These are phyloP conservation scores for Subacronicta megacephala DNA, from an alignment of 2,888 invertebrate species.

Conservation along the genomic window DNA sequence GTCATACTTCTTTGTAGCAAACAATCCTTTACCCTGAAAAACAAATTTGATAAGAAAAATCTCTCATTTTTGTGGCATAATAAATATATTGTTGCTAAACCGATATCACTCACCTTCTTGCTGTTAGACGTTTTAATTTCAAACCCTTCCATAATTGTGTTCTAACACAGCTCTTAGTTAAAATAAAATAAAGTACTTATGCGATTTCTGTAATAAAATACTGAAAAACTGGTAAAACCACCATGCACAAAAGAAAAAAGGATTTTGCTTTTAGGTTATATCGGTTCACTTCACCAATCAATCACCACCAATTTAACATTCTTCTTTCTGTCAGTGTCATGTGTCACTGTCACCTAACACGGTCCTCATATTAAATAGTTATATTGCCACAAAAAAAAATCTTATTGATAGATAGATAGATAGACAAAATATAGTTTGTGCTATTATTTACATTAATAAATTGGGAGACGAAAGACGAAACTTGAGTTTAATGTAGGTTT, in stretches of 20 bases:
- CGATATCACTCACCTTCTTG: slow-evolving; percentile 73
- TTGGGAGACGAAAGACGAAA: no score
- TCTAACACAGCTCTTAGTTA: neutral
- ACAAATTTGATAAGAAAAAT: slow-evolving; percentile 14
- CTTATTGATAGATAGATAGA: no score
- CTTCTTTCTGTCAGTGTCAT: no score
- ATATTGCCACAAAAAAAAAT: no score
- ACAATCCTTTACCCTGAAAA: slow-evolving; percentile 95
- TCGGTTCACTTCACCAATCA: no score
- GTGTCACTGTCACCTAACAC: no score
- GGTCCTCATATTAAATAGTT: no score
- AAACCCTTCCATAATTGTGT: slow-evolving; percentile 75
- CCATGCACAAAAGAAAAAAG: neutral
- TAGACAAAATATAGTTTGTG: no score
- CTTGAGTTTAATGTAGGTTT: no score
- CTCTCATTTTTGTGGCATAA: neutral
- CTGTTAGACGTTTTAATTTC: slow-evolving; percentile 79
- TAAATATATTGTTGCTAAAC: neutral
- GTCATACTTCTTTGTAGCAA: slow-evolving; percentile 92
- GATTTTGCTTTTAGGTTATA: slow-evolving; percentile 33
- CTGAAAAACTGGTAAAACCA: slow-evolving; percentile 6
- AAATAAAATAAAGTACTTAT: neutral
- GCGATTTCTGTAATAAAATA: slow-evolving; percentile 6
- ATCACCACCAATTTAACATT: no score
- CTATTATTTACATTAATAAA: no score